Percentiles rank a stretch among this genome's conserved stretches.
phyloP scores from a whole-genome alignment of 2,797 vertebrate species.

The Anas acuta region DNA sequence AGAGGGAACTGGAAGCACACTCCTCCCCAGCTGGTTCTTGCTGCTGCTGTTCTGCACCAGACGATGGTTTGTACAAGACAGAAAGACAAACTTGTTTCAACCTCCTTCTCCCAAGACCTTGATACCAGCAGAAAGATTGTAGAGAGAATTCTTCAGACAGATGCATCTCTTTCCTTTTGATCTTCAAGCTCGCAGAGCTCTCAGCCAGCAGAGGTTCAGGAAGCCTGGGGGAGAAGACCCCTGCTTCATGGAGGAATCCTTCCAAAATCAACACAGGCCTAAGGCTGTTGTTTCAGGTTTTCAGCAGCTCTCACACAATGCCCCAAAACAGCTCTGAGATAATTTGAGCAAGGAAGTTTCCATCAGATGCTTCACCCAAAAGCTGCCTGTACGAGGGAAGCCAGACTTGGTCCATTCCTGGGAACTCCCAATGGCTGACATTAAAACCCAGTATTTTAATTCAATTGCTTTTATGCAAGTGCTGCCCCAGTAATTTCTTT shows the following conservation, averaged over 20 bases:
- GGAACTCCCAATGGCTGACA: not conserved
- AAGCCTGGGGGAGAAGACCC: not conserved
- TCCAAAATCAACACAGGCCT: not conserved
- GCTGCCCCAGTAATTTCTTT: fast-evolving
- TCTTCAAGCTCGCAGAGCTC: not conserved
- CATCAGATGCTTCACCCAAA: not conserved
- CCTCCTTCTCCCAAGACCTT: not conserved
- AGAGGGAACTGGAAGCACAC: not conserved
- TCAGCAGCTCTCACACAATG: not conserved
- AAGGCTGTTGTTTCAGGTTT: not conserved
- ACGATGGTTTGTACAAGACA: not conserved
- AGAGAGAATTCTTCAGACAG: not conserved
- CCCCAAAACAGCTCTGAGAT: not conserved
- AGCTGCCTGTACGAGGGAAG: not conserved
- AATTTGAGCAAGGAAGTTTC: too few species aligned
- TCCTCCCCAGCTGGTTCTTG: not conserved
- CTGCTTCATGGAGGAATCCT: not conserved
- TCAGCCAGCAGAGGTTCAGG: not conserved
- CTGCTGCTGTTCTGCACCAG: not conserved
- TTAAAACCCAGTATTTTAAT: not conserved
- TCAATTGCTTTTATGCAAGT: not conserved
- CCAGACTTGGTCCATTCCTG: fast-evolving
- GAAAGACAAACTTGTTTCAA: not conserved
- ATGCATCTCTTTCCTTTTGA: not conserved
- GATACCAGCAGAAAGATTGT: not conserved